Base-by-base conservation (phyloP, 1,140 invertebrate genomes). In the Drosophila bipectinata region DNA sequence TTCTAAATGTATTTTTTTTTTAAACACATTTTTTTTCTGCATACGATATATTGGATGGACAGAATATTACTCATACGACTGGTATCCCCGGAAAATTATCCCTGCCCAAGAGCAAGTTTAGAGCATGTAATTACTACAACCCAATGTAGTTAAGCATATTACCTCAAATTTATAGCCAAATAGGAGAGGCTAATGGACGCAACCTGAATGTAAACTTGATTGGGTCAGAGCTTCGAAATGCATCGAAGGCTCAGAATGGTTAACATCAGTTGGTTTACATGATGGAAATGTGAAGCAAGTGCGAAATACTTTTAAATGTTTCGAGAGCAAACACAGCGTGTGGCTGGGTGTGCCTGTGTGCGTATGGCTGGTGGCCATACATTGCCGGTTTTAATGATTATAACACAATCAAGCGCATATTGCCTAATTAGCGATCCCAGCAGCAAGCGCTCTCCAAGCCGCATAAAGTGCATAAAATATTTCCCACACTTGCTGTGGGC, bases 331-430 rank as follows among this genome's bases (percentile, higher is more conserved):
- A 41, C 15, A 63, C 24, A 30, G 34, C 21, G 30, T 39, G 44
- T 24, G 52, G 53, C 54, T 14, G 18, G 26, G 52, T 14, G 18
- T 44, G 48, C 59, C 47, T 8, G 24, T 28, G 53, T 28, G 58
- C 71, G 49, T 44, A 45, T 37, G 39, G 54, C 51, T 62, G 45
- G 53, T 58, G 60, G 73, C 72, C 71, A 62, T 78, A 74, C 78
- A 87, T 87, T 85, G 75, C 78, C 75, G 83, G 69, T 75, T 87
- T 87, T 88, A 88, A 88, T 87, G 83, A 88, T 87, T 85, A 85
- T 87, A 85, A 79, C 82, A 87, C 82, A 87, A 87, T 87, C 83
- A 80, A 87, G 78, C 87, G 82, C 82, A 88, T 87, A 87, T 87
- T 87, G 82, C 83, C 82, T 85, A 85, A 85, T 85, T 85, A 85